Base-by-base conservation (phyloP, 2,113 vertebrate species). In the Antennarius striatus region DNA sequence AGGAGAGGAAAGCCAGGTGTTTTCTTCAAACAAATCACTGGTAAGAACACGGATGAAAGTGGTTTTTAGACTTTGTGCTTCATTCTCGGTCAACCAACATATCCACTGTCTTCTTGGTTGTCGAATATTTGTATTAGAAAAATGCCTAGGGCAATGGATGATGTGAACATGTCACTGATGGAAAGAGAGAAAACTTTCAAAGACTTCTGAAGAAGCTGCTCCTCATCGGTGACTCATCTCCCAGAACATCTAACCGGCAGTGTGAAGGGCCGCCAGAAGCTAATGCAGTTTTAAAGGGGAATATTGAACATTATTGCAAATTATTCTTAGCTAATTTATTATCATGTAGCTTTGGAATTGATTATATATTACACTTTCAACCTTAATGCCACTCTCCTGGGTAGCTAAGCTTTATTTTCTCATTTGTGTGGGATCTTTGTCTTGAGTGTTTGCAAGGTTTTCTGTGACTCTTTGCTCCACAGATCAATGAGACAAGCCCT, bases 191-290 rank as follows among this genome's bases (percentile, higher is more conserved):
- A 45, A 60, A 12, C 13, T 52, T 64, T 68, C 45, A 78, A 45
- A 70, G 36, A 10, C 63, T 60, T 49, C 48, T 48, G 17, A 71
- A 5, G 28, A 53, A 42, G 48, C 56, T 42, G 12, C 30, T 50
- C 53, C 56, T 61, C 58, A 71, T 63, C 63, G 52, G 1, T 49
- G 61, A 53, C 30, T 69, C 58, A 59, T 70, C 69, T 47, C 32
- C n/a, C 30, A 52, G 12, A 60, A 22, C 54, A 14, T 68, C 56
- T 10, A 32, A 13, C 42, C 10, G n/a, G 56, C 17, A 16, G 48
- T n/a, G 4, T 4, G 39, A 59, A 53, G 50, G 4, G 32, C 66
- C 45, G 14, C 42, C 45, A 45, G 7, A 56, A 53, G 39, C 28
- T 6, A 28, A 36, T 36, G 32, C 2, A 0, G 3, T 55, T 56